A percentile compares a stretch with the other conserved stretches of the same genome.
These are phyloP conservation scores for Scylla paramamosain DNA, from an alignment of 1,140 invertebrate species.

Conservation along the genomic window DNA sequence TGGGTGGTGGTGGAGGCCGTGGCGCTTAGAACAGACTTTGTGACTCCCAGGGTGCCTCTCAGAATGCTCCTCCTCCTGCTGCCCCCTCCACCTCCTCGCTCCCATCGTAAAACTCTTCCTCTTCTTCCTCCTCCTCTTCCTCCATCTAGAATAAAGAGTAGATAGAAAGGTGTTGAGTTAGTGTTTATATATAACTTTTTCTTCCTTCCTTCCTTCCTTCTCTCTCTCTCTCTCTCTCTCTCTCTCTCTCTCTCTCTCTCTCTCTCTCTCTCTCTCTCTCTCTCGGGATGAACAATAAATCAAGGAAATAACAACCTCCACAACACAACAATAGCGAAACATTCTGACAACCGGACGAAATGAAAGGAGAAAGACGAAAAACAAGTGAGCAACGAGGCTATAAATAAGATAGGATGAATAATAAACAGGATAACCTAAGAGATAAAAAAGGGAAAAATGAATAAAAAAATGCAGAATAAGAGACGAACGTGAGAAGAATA, in stretches of 20 bases:
- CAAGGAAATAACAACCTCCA: too few relatives aligned
- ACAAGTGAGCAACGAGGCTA: too few relatives aligned
- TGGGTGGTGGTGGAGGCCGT: slow-evolving; percentile 65
- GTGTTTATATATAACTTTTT: too few relatives aligned
- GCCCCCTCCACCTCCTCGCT: background rate
- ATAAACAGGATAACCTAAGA: too few relatives aligned
- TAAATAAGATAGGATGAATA: too few relatives aligned
- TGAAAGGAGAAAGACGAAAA: too few relatives aligned
- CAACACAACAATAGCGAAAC: too few relatives aligned
- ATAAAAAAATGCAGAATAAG: too few relatives aligned
- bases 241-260: background rate
- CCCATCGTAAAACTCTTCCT: background rate
- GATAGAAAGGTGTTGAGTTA: background rate
- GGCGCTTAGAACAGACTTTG: slow-evolving; percentile 55
- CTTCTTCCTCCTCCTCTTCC: background rate
- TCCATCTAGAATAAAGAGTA: background rate
- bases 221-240: background rate
- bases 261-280: background rate
- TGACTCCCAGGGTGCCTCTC: slow-evolving; percentile 55
- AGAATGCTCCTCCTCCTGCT: slow-evolving; percentile 4
- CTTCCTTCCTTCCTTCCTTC: too few relatives aligned
- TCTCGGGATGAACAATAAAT: too few relatives aligned
- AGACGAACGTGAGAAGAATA: background rate
- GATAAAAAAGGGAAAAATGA: too few relatives aligned
- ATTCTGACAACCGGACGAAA: too few relatives aligned